phyloP scores from a whole-genome alignment of 2,888 invertebrate species.

The Beris chalybata region DNA sequence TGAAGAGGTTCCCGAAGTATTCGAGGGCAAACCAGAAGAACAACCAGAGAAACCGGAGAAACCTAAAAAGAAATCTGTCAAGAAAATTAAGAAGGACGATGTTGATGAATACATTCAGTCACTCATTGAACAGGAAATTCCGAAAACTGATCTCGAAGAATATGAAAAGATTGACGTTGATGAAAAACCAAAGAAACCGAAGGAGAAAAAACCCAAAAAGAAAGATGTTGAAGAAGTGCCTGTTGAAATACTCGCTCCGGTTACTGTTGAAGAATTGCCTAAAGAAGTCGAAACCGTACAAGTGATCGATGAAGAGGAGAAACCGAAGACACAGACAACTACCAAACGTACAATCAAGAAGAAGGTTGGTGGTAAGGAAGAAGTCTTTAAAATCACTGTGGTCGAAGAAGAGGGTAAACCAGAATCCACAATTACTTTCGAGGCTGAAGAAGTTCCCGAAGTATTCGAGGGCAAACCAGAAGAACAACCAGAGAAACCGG shows the following conservation, averaged over 20 bases:
- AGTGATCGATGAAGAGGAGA: slow-evolving; percentile 53
- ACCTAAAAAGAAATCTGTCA: slow-evolving; percentile 41
- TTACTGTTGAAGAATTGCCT: slow-evolving; percentile 50
- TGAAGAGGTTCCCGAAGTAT: slow-evolving; percentile 41
- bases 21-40: slow-evolving; percentile 36
- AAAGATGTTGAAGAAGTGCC: slow-evolving; percentile 22
- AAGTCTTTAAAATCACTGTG: slow-evolving; percentile 49
- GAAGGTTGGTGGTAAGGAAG: slow-evolving; percentile 52
- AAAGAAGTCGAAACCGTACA: slow-evolving; percentile 55
- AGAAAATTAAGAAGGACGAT: slow-evolving; percentile 47
- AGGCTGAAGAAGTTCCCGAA: slow-evolving; percentile 42
- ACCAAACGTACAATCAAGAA: slow-evolving; percentile 56
- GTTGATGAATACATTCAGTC: slow-evolving; percentile 45
- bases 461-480: slow-evolving; percentile 46
- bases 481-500: slow-evolving; percentile 44
- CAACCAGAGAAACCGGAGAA: slow-evolving; percentile 41
- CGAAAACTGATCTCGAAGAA: slow-evolving; percentile 36
- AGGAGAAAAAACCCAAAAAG: slow-evolving; percentile 43
- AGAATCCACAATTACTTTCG: slow-evolving; percentile 34
- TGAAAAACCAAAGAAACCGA: slow-evolving; percentile 44
- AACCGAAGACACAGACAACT: slow-evolving; percentile 53
- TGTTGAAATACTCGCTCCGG: slow-evolving; percentile 35
- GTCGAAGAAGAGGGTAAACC: slow-evolving; percentile 45
- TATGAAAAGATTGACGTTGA: slow-evolving; percentile 23
- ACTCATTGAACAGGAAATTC: slow-evolving; percentile 50